Base-by-base conservation (phyloP, 2,888 invertebrate genomes). In the Odontomyia ornata region DNA sequence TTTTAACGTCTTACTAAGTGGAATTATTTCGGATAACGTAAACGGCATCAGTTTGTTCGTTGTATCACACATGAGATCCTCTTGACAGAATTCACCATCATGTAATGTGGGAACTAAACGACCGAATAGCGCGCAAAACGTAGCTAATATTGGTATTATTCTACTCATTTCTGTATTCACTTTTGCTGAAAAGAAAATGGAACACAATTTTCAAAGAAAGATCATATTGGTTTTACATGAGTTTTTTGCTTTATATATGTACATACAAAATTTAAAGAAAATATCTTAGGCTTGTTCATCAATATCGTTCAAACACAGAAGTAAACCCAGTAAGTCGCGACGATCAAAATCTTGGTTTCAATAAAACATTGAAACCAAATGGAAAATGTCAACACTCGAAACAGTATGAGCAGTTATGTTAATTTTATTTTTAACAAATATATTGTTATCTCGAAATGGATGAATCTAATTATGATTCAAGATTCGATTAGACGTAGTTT, bases 41-140 rank as follows among this genome's bases (percentile, higher is more conserved):
- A 96, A 96, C 0, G 95, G 86, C 85, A 86, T 85, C 1, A 84
- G 80, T 65, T 84, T 84, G 52, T 83, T 85, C 78, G 65, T 80
- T 71, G 71, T 80, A 7, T 80, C 82, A 47, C 81, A 81, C 69
- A 80, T 67, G 62, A 79, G 60, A 7, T 89, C 89, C 72, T 89
- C 89, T 47, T 87, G 87, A 69, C 91, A 92, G 85, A 96, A 95
- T 86, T 96, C 96, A 0, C 92, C 92, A 84, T 96, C 96, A 82
- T 96, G 95, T 30, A 96, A 85, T 0, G 96, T 95, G 0, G 94
- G 92, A 69, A 96, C 90, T 2, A 95, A 88, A 52, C 95, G 88
- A 60, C 93, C 93, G 84, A 95, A 95, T 0, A 96, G 87, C 1
- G 94, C 92, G 84, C 95, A 95, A 86, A 97, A 96, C 0, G 95